Evolutionary conservation across 2,113 vertebrate genomes (phyloP), one percentile per base, ranked within the genome.

Genomic region (Antechinus stuartii): DNA sequence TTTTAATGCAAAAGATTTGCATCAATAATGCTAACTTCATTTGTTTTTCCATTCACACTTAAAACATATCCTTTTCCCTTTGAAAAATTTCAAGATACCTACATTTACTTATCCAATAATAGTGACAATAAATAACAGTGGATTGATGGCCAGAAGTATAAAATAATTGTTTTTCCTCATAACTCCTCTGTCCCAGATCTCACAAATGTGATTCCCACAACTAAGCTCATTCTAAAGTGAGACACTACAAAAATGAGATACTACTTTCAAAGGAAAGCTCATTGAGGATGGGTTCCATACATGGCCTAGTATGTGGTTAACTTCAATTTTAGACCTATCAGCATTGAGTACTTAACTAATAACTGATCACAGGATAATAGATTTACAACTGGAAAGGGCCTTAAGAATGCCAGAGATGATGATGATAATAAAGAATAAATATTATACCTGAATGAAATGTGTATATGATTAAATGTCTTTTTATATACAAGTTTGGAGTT

Each of bases 151-250:
- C 54, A 8, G 93, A 92, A 92, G 93, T 61, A 68, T 56, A 76
- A 90, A 84, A 90, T n/a, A 27, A 3, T 46, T 94, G 47, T 30
- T 91, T 94, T 84, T 96, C 91, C 93, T 95, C 54, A 6, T 47
- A n/a, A 76, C 53, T 46, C 90, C 14, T 90, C 1, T 47, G 84
- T 94, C 50, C 68, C 90, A 50, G 7, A 57, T 42, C 50, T 91
- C 94, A 90, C 92, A 95, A 96, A 94, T 93, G 68, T 68, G 90
- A 96, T 55, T 61, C 23, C 10, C 68, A 91, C 22, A 54, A 92
- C 49, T 91, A 89, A 93, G 94, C 92, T 89, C 53, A 91, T 94
- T 94, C 47, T 93, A 23, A 76, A 90, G 30, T 92, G n/a, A 53
- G 57, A 94, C 42, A 92, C 25, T 26, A 47, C 49, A 49, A 49